Percentiles rank a stretch among this genome's conserved stretches.
These are phyloP conservation scores for Mugil cephalus DNA, from an alignment of 2,113 vertebrate species.

Conservation along the genomic window DNA sequence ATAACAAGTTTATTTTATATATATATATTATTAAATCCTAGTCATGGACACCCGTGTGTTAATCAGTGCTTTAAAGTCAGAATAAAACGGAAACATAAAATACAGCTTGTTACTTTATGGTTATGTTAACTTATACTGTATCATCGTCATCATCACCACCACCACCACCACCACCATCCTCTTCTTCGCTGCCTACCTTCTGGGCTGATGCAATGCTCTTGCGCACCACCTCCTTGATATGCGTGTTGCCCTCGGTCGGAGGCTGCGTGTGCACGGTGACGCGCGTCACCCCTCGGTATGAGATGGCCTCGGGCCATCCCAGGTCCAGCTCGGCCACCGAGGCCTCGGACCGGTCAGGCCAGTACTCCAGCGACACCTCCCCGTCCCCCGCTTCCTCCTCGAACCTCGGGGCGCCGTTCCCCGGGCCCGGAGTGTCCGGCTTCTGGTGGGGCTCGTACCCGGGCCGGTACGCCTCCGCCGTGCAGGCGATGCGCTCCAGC, in stretches of 20 bases:
- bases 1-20: too few species aligned
- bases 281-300: conserved; percentile 94
- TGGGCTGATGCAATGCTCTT: conserved; percentile 94
- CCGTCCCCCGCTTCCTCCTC: conserved; percentile 73
- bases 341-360: conserved; percentile 94
- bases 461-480: conserved; percentile 88
- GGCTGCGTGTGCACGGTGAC: conserved; percentile 96
- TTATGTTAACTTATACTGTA: not conserved
- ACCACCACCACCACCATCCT: not conserved
- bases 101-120: not conserved
- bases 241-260: conserved; percentile 88
- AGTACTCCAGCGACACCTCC: conserved; percentile 92
- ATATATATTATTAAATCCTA: too few species aligned
- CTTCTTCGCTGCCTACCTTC: conserved; percentile 83
- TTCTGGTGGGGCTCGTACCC: conserved; percentile 84
- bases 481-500: conserved; percentile 83
- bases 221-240: conserved; percentile 97
- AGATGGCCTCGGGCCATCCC: conserved; percentile 92
- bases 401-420: conserved; percentile 60
- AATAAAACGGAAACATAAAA: not conserved
- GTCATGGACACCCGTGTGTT: not conserved
- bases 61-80: not conserved
- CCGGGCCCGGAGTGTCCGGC: conserved; percentile 44
- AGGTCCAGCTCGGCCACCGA: conserved; percentile 94
- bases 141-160: not conserved